Base-by-base conservation (phyloP, 2,888 invertebrate genomes). In the Acleris emargana region DNA sequence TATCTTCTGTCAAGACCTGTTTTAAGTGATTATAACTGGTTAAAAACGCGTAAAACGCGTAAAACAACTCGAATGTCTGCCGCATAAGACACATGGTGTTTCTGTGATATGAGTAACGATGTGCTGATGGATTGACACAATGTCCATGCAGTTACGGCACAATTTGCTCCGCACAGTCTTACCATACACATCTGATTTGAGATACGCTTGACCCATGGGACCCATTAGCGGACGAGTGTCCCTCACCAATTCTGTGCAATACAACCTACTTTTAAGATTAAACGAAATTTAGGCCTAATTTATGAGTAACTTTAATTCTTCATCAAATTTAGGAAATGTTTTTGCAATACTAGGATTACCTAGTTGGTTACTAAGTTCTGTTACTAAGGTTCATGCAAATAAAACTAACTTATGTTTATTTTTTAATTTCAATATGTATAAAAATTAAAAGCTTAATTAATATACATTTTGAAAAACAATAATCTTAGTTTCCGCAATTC, bases 111-210 rank as follows among this genome's bases (percentile, higher is more conserved):
- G 76, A 72, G 72, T 78, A 69, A 73, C 71, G 69, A 64, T 74
- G 79, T 80, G 83, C 78, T 72, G 73, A 77, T 74, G 81, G 75
- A 82, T 81, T 84, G 86, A 89, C 89, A 71, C 74, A 75, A 81
- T 85, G 72, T 82, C 81, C 91, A 91, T 91, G 91, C 91, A 86
- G 74, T 85, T 85, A 85, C 85, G 86, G 83, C 88, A 83, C 84
- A 81, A 78, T 73, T 82, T 75, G 72, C 73, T 73, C 78, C 72
- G 75, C 60, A 67, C 71, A 76, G 79, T 84, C 96, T 96, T 96
- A 96, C 96, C 96, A 93, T 95, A 95, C 93, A 94, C 94, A 93
- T 96, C 96, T 88, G 95, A 94, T 94, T 96, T 96, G 93, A 96
- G 95, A 95, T 96, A 96, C 88, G 95, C 95, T 94, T 95, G 95